Evolutionary conservation across 2,888 invertebrate genomes (phyloP).

Genomic region (Drosophila colorata): DNA sequence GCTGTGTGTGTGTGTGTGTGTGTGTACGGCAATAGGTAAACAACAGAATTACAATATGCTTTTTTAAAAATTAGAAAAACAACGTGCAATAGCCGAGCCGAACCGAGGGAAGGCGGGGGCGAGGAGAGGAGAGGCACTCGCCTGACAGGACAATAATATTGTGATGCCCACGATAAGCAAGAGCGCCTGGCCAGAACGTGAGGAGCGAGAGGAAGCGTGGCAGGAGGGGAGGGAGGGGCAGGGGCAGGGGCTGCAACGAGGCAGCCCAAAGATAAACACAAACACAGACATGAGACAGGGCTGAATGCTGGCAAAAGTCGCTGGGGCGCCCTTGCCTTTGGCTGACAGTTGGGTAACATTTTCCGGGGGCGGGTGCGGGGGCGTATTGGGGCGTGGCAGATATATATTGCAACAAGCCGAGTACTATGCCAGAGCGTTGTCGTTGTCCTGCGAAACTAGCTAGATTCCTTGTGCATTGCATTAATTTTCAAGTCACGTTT

Average conservation of each 20-base stretch:
- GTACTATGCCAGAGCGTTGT: conserved; percentile 29
- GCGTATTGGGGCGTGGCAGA: conserved; percentile 33
- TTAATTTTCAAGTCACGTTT: conserved; percentile 85
- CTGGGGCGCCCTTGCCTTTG: conserved; percentile 27
- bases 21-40: conserved; percentile 56
- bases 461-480: conserved; percentile 70
- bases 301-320: conserved; percentile 37
- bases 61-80: conserved; percentile 75
- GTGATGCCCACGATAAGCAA: conserved; percentile 57
- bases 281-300: conserved; percentile 26
- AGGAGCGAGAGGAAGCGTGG: no score
- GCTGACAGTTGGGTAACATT: conserved; percentile 61
- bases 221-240: neutral
- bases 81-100: conserved; percentile 46
- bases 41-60: conserved; percentile 77
- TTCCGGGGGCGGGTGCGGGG: conserved; percentile 10
- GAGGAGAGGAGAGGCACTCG: no score
- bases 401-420: conserved; percentile 42
- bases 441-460: conserved; percentile 42
- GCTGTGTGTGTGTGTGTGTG: conserved; percentile 7
- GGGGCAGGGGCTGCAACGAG: neutral
- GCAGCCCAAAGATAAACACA: conserved; percentile 47
- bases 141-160: conserved; percentile 73
- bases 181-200: no score
- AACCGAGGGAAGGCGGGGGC: no score